Conservation (phyloP, 2,888 invertebrate genomes). For the Acanthopleura granulata region DNA sequence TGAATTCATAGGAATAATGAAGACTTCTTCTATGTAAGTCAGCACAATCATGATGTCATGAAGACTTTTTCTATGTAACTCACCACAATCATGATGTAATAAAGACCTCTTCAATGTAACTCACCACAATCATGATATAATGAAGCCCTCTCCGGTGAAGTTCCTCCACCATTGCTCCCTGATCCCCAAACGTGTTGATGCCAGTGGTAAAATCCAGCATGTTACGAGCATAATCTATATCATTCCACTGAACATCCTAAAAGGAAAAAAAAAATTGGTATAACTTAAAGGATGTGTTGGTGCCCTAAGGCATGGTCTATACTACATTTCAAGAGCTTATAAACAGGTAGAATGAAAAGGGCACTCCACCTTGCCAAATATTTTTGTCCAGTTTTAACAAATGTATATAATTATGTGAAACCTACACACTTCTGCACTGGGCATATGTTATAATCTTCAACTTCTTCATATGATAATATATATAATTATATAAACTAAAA, state of each 20-base stretch:
- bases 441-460: no score
- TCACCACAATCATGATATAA: conserved; percentile 51
- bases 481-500: no score
- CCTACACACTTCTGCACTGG: no score
- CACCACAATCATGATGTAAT: conserved; percentile 48
- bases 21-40: no score
- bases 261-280: conserved; percentile 21
- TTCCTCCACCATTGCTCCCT: conserved; percentile 40
- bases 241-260: conserved; percentile 56
- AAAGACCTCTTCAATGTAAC: conserved; percentile 44
- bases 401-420: no score
- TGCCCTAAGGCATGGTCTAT: no score
- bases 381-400: no score
- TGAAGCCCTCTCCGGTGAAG: conserved; percentile 50
- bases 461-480: no score
- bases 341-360: no score
- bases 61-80: conserved; percentile 45
- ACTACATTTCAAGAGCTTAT: no score
- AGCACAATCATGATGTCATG: conserved; percentile 52
- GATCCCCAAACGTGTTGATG: conserved; percentile 44
- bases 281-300: no score
- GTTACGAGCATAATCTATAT: conserved; percentile 52
- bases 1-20: neutral
- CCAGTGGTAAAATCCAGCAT: conserved; percentile 50
- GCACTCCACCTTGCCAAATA: no score